Evolutionary conservation across 2,797 vertebrate genomes (phyloP), one percentile per base, ranked within the genome.

Genomic region (Myiotriccus ornatus): DNA sequence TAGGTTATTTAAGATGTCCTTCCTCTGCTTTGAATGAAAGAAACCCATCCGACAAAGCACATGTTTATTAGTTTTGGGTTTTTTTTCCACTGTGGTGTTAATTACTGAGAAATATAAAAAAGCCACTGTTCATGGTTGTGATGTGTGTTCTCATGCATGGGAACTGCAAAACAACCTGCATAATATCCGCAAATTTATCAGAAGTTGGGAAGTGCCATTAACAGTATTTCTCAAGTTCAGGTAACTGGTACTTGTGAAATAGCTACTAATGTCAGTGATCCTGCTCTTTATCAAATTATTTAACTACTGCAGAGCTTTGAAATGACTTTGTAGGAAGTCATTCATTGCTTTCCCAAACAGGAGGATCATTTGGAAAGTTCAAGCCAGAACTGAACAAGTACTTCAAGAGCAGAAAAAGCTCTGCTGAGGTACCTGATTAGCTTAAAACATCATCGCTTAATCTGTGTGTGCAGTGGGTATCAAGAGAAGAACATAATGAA

Each of bases 11-110:
- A 21, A 84, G 34, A 3, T 39, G 14, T n/a, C 8, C 8, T 63
- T 57, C 7, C 5, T 84, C 27, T 44, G 5, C 19, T 44, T 47
- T 24, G 24, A 71, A 41, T 44, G 4, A 30, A 60, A 68, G 52
- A 71, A 39, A 1, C 0, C 0, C 4, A 14, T 41, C 20, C 12
- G 53, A 25, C 11, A 15, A 9, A 39, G 16, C 25, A 28, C 2
- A 24, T 4, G 16, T 50, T 56, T 49, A 19, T 64, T 53, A 37
- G 5, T 19, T 74, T 64, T 55, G n/a, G n/a, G n/a, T 35, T 63
- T 32, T 46, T 46, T 46, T 28, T 19, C 22, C 16, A 1, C 17
- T 74, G 4, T 71, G 24, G 2, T 81, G 12, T 35, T 88, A 43
- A 47, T 39, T 88, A 47, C 27, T 30, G 18, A 62, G 30, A 76